Base-by-base conservation (phyloP, 2,888 invertebrate species). In the Crocallis elinguaria region DNA sequence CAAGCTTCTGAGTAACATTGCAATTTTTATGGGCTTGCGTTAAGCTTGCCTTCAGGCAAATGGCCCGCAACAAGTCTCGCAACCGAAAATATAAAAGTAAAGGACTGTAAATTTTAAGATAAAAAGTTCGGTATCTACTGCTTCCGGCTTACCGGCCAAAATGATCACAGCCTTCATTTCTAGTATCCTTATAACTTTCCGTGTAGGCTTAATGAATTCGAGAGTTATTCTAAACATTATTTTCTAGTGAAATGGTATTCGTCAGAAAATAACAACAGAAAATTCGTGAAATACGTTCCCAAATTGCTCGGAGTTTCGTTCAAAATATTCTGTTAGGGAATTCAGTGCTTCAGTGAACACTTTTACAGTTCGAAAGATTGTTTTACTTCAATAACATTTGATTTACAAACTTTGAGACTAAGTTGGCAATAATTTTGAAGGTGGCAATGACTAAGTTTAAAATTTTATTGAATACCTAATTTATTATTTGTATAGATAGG, bases 301-400 rank as follows among this genome's bases (percentile, higher is more conserved):
- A 33, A 52, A 57, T 51, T 49, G 33, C 33, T 45, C 16, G 9
- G 25, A 52, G 17, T 45, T 57, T 52, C 8, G 38, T 46, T 46
- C 12, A 38, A 53, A 59, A 51, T 41, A 59, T 51, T 58, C 23
- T 37, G 50, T 25, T 25, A 1, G 33, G 41, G 37, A 46, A 54
- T 54, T 58, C 48, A 48, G 42, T 49, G 52, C 59, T 39, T 46
- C 46, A 53, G 19, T 42, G 52, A 50, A 33, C 51, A 48, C 45
- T 48, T 43, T 45, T 33, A 49, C 57, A 41, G 49, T 44, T 62
- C 17, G 32, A 44, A 42, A 68, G 54, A 69, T 62, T 64, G 63
- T 67, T 65, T 60, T 33, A 60, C 11, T 61, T 39, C 44, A 65
- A 67, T 60, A 67, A 65, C 58, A 65, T 67, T 62, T 60, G 55